Evolutionary conservation across 1,140 invertebrate species (phyloP), one percentile per base, ranked within the genome.

Genomic region (Dendrolimus kikuchii): DNA sequence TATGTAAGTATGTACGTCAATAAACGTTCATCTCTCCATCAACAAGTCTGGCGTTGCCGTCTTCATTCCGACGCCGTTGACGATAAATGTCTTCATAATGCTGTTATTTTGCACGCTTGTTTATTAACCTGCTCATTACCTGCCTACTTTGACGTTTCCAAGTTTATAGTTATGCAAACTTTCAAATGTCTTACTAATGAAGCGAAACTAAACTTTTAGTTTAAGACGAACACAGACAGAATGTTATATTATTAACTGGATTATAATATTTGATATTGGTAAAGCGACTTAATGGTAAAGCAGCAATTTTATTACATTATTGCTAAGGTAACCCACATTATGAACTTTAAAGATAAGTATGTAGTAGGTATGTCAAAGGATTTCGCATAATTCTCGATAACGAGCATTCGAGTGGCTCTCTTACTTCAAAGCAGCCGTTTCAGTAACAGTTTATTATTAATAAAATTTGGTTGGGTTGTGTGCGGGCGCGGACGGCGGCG

Each of bases 381-480:
- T 74, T 75, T 68, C 69, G 68, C 73, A 77, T 83, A 81, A 84
- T 80, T 82, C 67, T 54, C 76, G 71, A 80, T 78, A 77, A 79
- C 71, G 71, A 82, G 71, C 74, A 73, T 76, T 81, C 68, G 70
- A 78, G 71, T 75, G 67, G 73, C 53, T 71, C 69, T 74, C 62
- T 73, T 72, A 79, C 78, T 79, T 83, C 75, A 83, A 85, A 83
- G 81, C 75, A 49, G 62, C 59, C 71, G 69, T 77, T 79, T 77
- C 75, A 75, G 81, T 80, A 75, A 83, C 81, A 81, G 81, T 81
- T 82, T 85, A 83, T 85, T 85, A 85, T 81, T 80, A 80, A 80
- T 81, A 78, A 78, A 78, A 78, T 78, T 78, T 76, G 74, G 68
- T 66, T 57, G 71, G 67, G 66, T 66, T 58, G 66, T 59, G 49